Evolutionary conservation across 2,797 vertebrate genomes (phyloP), one percentile per base, ranked within the genome.

Genomic region (Sciurus carolinensis): DNA sequence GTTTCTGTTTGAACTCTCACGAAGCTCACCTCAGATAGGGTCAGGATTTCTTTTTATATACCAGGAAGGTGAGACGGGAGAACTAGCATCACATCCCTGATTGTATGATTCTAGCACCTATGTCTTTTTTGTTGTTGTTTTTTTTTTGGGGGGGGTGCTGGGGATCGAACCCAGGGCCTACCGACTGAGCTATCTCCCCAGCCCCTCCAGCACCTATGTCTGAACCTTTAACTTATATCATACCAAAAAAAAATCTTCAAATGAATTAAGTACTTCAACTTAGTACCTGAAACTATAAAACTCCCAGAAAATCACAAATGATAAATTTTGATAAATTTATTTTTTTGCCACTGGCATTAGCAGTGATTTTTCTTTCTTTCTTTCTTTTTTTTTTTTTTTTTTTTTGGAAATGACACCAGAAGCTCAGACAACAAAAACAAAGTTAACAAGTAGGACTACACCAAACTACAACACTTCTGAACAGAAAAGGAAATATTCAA

Each of bases 1-100:
- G 39, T 62, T 83, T 72, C 54, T 52, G 47, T 20, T 72, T 91
- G 42, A 50, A 73, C 33, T 12, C 54, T 54, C 8, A 73, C 30
- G 47, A 82, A 54, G 26, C 5, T n/a, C 42, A 33, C 52, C 30
- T 62, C 17, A 39, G 10, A 7, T 64, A 73, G 28, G 57, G 22
- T 62, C 79, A 73, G 7, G n/a, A 83, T 64, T 83, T 91, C 67
- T 54, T 73, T 62, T 91, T 62, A 81, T 54, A 91, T 11, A 62
- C 30, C 8, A 87, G 36, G 26, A 50, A 84, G 42, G 13, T 87
- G 5, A 39, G 54, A 30, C 30, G 26, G 22, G 11, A 59, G 4
- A 81, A 39, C 52, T 22, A 90, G 69, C 59, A 59, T 62, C 39
- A 82, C 9, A 57, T 26, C 14, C 69, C 67, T 72, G 20, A 36